Percentiles rank a stretch among this genome's conserved stretches.
phyloP scores from a whole-genome alignment of 1,140 invertebrate genomes.

The Wiebesia pumilae region DNA sequence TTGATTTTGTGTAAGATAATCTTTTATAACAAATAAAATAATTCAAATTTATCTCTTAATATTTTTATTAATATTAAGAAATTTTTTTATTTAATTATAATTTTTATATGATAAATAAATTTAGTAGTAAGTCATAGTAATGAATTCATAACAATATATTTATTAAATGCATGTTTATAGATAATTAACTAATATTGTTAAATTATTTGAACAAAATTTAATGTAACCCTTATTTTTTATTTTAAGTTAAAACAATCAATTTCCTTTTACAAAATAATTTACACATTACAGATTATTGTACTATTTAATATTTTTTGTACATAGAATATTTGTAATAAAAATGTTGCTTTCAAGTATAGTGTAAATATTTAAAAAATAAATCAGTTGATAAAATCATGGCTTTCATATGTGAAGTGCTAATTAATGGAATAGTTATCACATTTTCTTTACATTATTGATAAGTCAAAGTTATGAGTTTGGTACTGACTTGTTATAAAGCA shows the following conservation, averaged over 20 bases:
- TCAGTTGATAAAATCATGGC: background rate
- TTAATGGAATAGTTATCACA: constrained; percentile 46
- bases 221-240: too few relatives aligned
- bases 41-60: too few relatives aligned
- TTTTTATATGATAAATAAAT: background rate
- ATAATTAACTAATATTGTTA: background rate
- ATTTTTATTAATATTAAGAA: too few relatives aligned
- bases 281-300: too few relatives aligned
- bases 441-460: constrained; percentile 50
- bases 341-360: background rate
- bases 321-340: background rate
- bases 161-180: background rate
- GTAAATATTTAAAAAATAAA: background rate
- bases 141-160: background rate
- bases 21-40: too few relatives aligned
- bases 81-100: too few relatives aligned
- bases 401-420: constrained; percentile 13
- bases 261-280: too few relatives aligned
- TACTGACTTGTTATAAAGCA: constrained; percentile 44
- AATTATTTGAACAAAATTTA: background rate
- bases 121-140: background rate
- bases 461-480: constrained; percentile 51
- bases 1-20: too few relatives aligned
- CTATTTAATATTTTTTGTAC: background rate
- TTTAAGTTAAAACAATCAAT: too few relatives aligned